Conservation (phyloP, 2,888 invertebrate genomes). For the Cyrtodaria siliqua region DNA sequence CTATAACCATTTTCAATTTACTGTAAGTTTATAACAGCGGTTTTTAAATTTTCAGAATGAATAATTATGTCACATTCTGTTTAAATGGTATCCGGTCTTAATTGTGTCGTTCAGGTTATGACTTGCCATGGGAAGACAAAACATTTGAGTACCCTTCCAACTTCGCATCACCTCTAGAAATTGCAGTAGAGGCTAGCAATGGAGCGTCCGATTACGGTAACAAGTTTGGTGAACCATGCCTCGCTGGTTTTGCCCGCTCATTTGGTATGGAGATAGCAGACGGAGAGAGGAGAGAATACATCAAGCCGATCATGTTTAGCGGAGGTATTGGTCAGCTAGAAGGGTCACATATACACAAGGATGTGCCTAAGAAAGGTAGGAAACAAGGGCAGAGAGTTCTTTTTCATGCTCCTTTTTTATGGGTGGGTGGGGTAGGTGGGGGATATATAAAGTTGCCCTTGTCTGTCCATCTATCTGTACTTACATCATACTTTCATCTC, state of each 20-base stretch:
- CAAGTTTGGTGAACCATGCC: slow-evolving; percentile 98
- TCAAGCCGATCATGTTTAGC: slow-evolving; percentile 99
- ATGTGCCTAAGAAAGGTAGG: slow-evolving; percentile 90
- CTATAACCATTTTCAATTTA: no score
- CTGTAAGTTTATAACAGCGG: no score
- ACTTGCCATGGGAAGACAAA: slow-evolving; percentile 94
- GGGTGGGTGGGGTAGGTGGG: no score
- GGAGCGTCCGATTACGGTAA: slow-evolving; percentile 99
- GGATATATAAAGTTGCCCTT: no score
- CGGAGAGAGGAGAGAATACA: slow-evolving; percentile 94
- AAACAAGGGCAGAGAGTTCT: no score
- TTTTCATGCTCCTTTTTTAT: no score
- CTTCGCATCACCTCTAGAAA: slow-evolving; percentile 95
- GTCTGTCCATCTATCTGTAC: no score
- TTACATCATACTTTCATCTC: no score
- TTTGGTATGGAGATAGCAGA: slow-evolving; percentile 91
- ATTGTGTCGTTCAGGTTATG: slow-evolving; percentile 91
- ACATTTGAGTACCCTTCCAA: slow-evolving; percentile 92
- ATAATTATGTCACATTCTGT: no score
- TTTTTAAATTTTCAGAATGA: no score
- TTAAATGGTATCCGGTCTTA: no score
- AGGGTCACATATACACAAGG: slow-evolving; percentile 92
- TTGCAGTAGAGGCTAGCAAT: slow-evolving; percentile 97
- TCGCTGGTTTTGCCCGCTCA: slow-evolving; percentile 95
- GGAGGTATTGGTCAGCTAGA: slow-evolving; percentile 98